Conservation (phyloP, 2,888 invertebrate genomes). For the Buathra laborator region DNA sequence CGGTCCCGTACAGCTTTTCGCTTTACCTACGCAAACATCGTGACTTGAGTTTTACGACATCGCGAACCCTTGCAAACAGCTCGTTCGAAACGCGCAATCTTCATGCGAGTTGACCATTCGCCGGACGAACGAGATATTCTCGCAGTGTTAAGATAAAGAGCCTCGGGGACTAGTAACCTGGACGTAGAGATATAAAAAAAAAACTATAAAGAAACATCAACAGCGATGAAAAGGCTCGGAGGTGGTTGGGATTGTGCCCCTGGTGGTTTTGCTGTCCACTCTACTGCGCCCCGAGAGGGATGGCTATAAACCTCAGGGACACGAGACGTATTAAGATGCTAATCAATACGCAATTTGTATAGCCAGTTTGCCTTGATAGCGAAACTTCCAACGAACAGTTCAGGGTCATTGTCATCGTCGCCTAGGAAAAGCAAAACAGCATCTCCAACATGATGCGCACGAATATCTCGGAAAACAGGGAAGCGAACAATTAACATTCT, state of each 20-base stretch:
- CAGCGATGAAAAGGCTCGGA: slow-evolving; percentile 13
- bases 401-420: slow-evolving; percentile 48
- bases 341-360: slow-evolving; percentile 69
- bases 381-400: slow-evolving; percentile 54
- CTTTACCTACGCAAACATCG: slow-evolving; percentile 33
- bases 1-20: slow-evolving; percentile 5
- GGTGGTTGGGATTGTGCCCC: slow-evolving; percentile 14
- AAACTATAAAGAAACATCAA: slow-evolving; percentile 10
- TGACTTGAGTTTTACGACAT: slow-evolving; percentile 28
- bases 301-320: slow-evolving; percentile 68
- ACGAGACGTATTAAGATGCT: slow-evolving; percentile 67
- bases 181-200: neutral
- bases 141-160: slow-evolving; percentile 37
- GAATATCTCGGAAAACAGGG: neutral
- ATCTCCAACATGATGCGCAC: neutral
- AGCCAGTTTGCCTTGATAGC: slow-evolving; percentile 64
- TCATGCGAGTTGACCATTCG: slow-evolving; percentile 21
- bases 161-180: slow-evolving; percentile 19
- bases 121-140: slow-evolving; percentile 31
- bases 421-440: neutral
- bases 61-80: slow-evolving; percentile 24
- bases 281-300: slow-evolving; percentile 38
- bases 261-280: slow-evolving; percentile 35
- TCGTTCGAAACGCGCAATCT: slow-evolving; percentile 39
- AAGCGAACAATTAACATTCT: neutral